Evolutionary conservation across 1,140 invertebrate genomes (phyloP).

Genomic region (Sipha flava): DNA sequence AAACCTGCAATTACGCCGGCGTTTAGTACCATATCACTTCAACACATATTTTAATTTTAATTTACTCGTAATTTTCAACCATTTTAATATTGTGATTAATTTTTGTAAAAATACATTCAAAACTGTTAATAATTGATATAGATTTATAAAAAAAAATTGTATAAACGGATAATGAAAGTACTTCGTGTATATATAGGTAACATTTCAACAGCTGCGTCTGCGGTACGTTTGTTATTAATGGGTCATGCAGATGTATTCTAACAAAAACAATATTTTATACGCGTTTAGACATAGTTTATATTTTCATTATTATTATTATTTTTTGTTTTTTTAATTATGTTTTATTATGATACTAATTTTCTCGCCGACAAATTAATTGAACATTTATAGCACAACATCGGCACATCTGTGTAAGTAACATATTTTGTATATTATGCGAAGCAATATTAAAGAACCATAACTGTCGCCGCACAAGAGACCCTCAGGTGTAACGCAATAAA

Average conservation of each 20-base stretch:
- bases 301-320: background rate
- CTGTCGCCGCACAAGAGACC: background rate
- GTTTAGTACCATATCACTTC: background rate
- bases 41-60: background rate
- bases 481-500: background rate
- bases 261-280: slow-evolving; percentile 9
- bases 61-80: background rate
- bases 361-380: slow-evolving; percentile 16
- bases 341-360: slow-evolving; percentile 27
- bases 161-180: background rate
- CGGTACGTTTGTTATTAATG: background rate
- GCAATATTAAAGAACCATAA: slow-evolving; percentile 1
- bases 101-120: background rate
- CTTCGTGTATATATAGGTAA: background rate
- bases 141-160: background rate
- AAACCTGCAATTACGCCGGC: too few relatives aligned
- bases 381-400: background rate
- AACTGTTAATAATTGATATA: background rate
- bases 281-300: too few relatives aligned
- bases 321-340: slow-evolving; percentile 23
- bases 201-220: slow-evolving; percentile 12
- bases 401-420: background rate
- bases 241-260: slow-evolving; percentile 11
- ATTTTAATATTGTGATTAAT: background rate
- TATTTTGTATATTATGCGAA: background rate